Evolutionary conservation across 1,140 invertebrate species (phyloP), one percentile per base, ranked within the genome.

Genomic region (Theocolax elegans): DNA sequence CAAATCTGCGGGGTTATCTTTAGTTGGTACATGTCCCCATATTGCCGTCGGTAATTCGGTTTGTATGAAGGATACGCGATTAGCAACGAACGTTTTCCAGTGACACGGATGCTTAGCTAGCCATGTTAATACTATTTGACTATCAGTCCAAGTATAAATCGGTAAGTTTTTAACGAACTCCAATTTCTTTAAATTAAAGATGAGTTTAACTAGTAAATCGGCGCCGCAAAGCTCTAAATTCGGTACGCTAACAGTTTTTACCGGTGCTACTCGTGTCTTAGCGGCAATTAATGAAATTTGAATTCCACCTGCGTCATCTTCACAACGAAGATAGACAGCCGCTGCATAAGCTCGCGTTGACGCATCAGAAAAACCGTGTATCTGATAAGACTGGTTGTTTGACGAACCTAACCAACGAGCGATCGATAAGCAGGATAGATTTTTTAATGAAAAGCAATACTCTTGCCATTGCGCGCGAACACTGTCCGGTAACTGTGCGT

Each of bases 351-450:
- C 69, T 1, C 35, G 25, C 13, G 40, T n/a, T 15, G 65, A 72
- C 0, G 67, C 73, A 15, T 74, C 73, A 1, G 53, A 56, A 31
- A 74, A 74, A 0, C 73, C 73, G 19, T 72, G 63, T 7, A 72
- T 17, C 63, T 67, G 31, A 6, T 35, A 66, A 0, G 10, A 23
- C 7, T 10, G 4, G 15, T 59, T 35, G 1, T 1, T 10, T 1
- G 1, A 13, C 12, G 42, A 48, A 7, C 65, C 38, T 2, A 42
- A 40, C 65, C 67, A 70, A 23, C 67, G 54, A 3, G 29, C 23
- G 8, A 72, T 51, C 0, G 40, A 7, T 1, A 72, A 54, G n/a
- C 38, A 6, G 13, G 38, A 0, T 10, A 72, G 31, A 44, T 21
- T 15, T 3, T 1, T 0, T 3, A 73, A 19, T 13, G 60, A 31